Evolutionary conservation across 2,888 invertebrate species (phyloP).

Genomic region (Agapostemon virescens): DNA sequence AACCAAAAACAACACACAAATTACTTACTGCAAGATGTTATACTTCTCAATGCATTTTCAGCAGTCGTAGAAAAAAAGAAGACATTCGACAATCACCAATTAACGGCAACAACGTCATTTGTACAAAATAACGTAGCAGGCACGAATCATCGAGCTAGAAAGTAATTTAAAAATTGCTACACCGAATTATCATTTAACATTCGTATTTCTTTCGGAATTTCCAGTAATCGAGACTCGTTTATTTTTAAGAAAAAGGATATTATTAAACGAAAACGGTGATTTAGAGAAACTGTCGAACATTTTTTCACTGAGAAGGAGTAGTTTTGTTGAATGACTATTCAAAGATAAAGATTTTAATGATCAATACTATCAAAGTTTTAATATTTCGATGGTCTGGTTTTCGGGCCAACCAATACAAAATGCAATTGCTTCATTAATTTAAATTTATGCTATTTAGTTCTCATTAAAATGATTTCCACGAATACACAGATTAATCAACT

Average conservation of each 20-base stretch:
- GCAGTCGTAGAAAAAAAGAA: not conserved
- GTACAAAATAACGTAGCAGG: not conserved
- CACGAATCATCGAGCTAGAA: not conserved
- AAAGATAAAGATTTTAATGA: not conserved
- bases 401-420: not conserved
- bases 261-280: not conserved
- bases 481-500: not conserved
- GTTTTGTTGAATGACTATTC: too few relatives aligned
- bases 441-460: not conserved
- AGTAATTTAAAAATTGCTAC: not conserved
- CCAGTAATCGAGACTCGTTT: not conserved
- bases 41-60: not conserved
- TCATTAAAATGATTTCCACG: not conserved
- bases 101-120: not conserved
- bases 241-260: not conserved
- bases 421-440: not conserved
- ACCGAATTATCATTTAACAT: not conserved
- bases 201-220: not conserved
- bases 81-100: not conserved
- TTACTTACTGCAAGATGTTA: not conserved
- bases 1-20: not conserved
- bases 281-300: not conserved
- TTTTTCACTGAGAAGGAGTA: not conserved
- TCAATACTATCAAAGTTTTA: not conserved
- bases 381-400: not conserved